A percentile compares a stretch with the other conserved stretches of the same genome.
phyloP scores from a whole-genome alignment of 2,888 invertebrate genomes.

The Philhelius pedissequus region DNA sequence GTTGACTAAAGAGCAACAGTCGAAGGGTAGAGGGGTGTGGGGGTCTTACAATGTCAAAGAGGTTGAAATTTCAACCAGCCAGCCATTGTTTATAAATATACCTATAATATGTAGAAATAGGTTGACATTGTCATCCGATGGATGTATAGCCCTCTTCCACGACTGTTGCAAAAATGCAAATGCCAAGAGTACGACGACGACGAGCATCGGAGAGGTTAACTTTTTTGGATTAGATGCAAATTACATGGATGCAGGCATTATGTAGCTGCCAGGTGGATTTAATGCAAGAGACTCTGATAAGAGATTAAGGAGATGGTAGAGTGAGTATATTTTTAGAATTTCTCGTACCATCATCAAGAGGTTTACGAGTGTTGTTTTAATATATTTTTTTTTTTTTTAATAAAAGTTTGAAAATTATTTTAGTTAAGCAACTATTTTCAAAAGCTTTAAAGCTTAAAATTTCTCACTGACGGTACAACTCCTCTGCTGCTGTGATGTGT shows the following conservation, averaged over 20 bases:
- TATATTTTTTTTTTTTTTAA: not conserved
- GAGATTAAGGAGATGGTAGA: not conserved
- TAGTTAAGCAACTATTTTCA: not conserved
- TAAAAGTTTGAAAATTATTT: not conserved
- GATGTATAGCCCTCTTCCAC: not conserved
- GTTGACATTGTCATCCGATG: slow-evolving; percentile 57
- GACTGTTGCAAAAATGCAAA: slow-evolving; percentile 36
- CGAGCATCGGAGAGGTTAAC: slow-evolving; percentile 8
- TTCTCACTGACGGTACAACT: not conserved
- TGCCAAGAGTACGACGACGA: slow-evolving; percentile 1
- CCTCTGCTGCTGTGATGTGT: too few species aligned
- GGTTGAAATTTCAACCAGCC: slow-evolving; percentile 36
- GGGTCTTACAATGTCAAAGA: slow-evolving; percentile 42
- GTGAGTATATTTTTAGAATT: slow-evolving; percentile 12
- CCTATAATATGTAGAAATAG: not conserved
- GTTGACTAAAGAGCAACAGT: slow-evolving; percentile 11
- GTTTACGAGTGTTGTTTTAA: slow-evolving; percentile 6
- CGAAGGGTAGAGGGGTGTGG: not conserved
- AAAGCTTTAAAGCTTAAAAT: not conserved
- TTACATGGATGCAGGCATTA: slow-evolving; percentile 35
- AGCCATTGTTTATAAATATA: slow-evolving; percentile 18
- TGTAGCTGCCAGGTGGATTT: slow-evolving; percentile 31
- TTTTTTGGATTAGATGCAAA: slow-evolving; percentile 42
- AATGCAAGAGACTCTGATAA: slow-evolving; percentile 20
- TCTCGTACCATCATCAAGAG: slow-evolving; percentile 5